Evolutionary conservation across 2,888 invertebrate genomes (phyloP).

Genomic region (Megamerina dolium): DNA sequence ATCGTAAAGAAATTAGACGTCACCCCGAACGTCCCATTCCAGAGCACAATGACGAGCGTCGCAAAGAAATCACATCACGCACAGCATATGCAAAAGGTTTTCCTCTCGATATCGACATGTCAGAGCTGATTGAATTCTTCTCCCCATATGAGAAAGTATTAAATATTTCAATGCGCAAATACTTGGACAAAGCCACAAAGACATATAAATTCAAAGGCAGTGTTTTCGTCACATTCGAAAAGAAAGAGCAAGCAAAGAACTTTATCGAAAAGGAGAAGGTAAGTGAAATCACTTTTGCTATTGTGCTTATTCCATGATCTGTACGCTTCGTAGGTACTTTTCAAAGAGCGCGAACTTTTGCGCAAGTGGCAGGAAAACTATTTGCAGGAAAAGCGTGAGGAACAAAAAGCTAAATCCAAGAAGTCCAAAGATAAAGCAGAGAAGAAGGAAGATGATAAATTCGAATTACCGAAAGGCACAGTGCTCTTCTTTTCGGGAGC

Average conservation of each 20-base stretch:
- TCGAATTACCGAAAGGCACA: conserved; percentile 62
- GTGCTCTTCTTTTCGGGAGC: conserved; percentile 65
- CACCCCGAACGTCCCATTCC: conserved; percentile 64
- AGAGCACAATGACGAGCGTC: conserved; percentile 74
- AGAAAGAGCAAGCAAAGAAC: conserved; percentile 71
- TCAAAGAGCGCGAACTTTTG: conserved; percentile 59
- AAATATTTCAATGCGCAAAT: conserved; percentile 60
- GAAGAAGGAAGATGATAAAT: conserved; percentile 38
- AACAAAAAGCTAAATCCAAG: conserved; percentile 57
- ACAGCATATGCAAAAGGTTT: conserved; percentile 88
- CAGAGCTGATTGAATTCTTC: conserved; percentile 69
- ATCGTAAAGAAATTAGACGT: conserved; percentile 60
- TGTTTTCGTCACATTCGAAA: conserved; percentile 80
- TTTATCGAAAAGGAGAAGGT: conserved; percentile 64
- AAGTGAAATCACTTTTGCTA: conserved; percentile 5
- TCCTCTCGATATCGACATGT: conserved; percentile 61
- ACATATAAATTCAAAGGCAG: conserved; percentile 81
- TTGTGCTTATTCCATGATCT: neutral
- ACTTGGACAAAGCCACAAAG: conserved; percentile 58
- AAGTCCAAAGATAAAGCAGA: conserved; percentile 50
- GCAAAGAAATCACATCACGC: conserved; percentile 67
- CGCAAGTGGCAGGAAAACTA: conserved; percentile 68
- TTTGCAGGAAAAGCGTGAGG: conserved; percentile 60
- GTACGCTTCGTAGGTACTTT: conserved; percentile 57
- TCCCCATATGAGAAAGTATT: conserved; percentile 62